phyloP scores from a whole-genome alignment of 1,140 invertebrate species.

The Solen grandis region DNA sequence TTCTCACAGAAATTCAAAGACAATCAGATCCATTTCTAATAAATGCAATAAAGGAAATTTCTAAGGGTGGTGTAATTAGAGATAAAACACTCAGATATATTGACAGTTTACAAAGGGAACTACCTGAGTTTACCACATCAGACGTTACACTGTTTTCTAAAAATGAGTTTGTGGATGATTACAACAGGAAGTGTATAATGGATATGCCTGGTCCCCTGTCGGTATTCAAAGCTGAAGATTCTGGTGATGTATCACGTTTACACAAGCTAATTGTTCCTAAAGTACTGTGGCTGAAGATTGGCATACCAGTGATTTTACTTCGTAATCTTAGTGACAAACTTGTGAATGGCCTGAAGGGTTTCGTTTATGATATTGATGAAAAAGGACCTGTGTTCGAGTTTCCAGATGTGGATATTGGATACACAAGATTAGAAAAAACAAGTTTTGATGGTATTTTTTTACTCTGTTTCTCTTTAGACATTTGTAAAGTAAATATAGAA shows the following conservation, averaged over 20 bases:
- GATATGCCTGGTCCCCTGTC: background rate
- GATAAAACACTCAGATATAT: background rate
- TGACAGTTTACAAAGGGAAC: background rate
- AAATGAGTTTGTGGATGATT: background rate
- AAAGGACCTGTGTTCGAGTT: conserved; percentile 24
- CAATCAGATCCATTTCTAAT: background rate
- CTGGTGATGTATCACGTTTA: background rate
- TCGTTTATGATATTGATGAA: background rate
- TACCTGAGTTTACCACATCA: background rate
- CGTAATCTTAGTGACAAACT: conserved; percentile 11
- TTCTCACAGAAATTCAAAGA: background rate
- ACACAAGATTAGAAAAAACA: background rate
- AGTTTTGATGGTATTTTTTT: background rate
- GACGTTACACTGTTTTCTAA: background rate
- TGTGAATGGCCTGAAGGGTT: conserved; percentile 14
- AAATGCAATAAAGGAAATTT: conserved; percentile 1
- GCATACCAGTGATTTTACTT: conserved; percentile 2
- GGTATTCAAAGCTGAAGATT: background rate
- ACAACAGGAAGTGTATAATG: conserved; percentile 6
- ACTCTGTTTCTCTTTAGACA: background rate
- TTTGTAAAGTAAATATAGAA: background rate
- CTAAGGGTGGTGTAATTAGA: background rate
- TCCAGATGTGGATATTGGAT: background rate
- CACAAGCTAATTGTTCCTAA: background rate
- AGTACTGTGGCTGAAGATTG: conserved; percentile 33